These are phyloP conservation scores for Catostomus latipinnis DNA, from an alignment of 2,797 vertebrate species.

Conservation along the genomic window DNA sequence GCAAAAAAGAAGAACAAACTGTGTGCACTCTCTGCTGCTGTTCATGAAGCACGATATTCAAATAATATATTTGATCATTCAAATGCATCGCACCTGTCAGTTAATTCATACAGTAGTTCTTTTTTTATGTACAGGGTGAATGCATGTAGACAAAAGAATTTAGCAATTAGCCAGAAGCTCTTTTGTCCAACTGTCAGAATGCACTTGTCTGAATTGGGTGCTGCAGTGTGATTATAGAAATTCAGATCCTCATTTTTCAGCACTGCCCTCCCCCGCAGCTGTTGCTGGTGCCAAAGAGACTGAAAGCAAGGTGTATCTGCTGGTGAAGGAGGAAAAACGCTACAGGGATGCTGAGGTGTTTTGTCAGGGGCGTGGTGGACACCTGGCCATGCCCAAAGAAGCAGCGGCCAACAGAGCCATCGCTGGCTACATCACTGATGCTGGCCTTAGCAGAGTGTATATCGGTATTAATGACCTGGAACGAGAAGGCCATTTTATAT, in stretches of 20 bases:
- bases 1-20: not conserved
- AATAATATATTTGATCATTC: slow-evolving; percentile 17
- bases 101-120: slow-evolving; percentile 38
- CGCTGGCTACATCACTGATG: slow-evolving; percentile 88
- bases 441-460: slow-evolving; percentile 90
- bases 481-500: slow-evolving; percentile 88
- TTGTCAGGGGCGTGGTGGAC: slow-evolving; percentile 91
- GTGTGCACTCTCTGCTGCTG: not conserved
- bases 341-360: slow-evolving; percentile 89
- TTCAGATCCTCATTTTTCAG: slow-evolving; percentile 95
- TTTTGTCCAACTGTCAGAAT: slow-evolving; percentile 50
- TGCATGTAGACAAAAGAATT: slow-evolving; percentile 42
- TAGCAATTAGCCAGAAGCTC: slow-evolving; percentile 14
- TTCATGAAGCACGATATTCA: slow-evolving; percentile 9
- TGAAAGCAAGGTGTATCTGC: slow-evolving; percentile 93
- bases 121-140: slow-evolving; percentile 18
- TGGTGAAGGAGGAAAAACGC: slow-evolving; percentile 96
- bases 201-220: slow-evolving; percentile 62
- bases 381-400: slow-evolving; percentile 95
- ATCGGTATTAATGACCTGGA: slow-evolving; percentile 95
- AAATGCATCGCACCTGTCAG: slow-evolving; percentile 1
- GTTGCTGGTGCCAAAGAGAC: slow-evolving; percentile 97
- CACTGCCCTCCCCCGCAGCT: slow-evolving; percentile 98
- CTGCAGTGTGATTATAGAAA: slow-evolving; percentile 87
- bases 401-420: slow-evolving; percentile 86